These are phyloP conservation scores for Antennarius maculatus DNA, from an alignment of 2,797 vertebrate genomes.

Conservation along the genomic window DNA sequence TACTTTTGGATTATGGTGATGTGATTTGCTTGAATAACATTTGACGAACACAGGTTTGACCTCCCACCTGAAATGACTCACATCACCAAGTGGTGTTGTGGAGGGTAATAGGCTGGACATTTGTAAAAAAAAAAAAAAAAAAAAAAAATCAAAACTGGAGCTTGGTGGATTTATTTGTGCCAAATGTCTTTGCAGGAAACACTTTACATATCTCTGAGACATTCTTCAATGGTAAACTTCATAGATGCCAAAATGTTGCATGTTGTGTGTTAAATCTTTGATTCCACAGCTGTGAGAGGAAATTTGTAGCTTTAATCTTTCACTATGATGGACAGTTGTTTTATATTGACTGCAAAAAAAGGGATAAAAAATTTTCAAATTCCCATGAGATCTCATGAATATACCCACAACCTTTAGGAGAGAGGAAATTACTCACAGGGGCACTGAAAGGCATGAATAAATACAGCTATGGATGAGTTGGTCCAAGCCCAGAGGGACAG, in stretches of 20 bases:
- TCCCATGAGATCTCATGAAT: slow-evolving; percentile 43
- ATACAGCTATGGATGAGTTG: slow-evolving; percentile 56
- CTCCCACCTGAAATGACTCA: no score
- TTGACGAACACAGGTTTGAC: no score
- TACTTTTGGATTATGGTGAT: no score
- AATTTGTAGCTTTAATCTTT: slow-evolving; percentile 16
- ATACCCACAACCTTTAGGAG: slow-evolving; percentile 42
- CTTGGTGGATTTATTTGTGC: no score
- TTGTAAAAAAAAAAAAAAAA: no score
- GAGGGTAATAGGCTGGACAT: no score
- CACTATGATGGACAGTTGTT: neutral
- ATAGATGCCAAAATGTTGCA: neutral
- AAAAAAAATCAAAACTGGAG: no score
- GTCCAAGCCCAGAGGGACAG: slow-evolving; percentile 49
- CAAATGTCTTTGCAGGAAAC: no score
- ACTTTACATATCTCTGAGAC: no score
- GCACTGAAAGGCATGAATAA: slow-evolving; percentile 62
- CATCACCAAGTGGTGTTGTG: no score
- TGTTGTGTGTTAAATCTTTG: slow-evolving; percentile 1
- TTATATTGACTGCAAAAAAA: slow-evolving; percentile 7
- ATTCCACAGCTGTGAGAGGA: neutral
- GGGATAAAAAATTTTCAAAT: slow-evolving; percentile 16
- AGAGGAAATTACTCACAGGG: slow-evolving; percentile 51
- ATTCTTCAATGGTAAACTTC: no score
- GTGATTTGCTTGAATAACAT: no score